Percentiles rank a stretch among this genome's conserved stretches.
These are phyloP conservation scores for Leguminivora glycinivorella DNA, from an alignment of 1,140 invertebrate species.

Conservation along the genomic window DNA sequence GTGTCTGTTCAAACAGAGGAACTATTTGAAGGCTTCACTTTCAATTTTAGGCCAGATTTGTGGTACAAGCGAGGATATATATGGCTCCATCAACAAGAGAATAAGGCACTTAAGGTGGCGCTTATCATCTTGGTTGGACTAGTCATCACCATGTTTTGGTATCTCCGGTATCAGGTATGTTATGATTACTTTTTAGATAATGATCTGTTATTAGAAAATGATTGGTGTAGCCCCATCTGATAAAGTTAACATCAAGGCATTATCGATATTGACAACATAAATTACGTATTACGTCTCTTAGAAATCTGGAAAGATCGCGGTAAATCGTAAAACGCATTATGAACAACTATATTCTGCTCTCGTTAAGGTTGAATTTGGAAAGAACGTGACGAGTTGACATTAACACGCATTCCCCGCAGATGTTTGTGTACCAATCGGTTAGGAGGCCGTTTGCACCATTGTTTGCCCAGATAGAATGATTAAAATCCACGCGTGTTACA, in stretches of 20 bases:
- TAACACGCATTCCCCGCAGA: background rate
- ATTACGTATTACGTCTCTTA: background rate
- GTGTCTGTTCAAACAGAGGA: slow-evolving; percentile 76
- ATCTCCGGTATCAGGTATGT: slow-evolving; percentile 80
- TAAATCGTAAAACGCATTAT: background rate
- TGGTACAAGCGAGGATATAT: slow-evolving; percentile 72
- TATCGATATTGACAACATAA: background rate
- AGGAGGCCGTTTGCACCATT: background rate
- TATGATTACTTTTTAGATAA: slow-evolving; percentile 19
- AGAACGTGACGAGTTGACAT: background rate
- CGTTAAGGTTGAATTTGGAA: background rate
- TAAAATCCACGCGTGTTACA: background rate
- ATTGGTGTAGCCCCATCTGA: background rate
- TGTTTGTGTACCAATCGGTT: slow-evolving; percentile 13
- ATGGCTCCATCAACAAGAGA: slow-evolving; percentile 85
- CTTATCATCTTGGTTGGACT: slow-evolving; percentile 83
- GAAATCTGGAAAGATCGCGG: background rate
- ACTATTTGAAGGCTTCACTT: slow-evolving; percentile 45
- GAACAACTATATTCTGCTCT: background rate
- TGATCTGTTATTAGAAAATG: slow-evolving; percentile 9
- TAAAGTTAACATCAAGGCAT: background rate
- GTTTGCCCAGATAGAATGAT: background rate
- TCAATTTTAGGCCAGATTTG: slow-evolving; percentile 59
- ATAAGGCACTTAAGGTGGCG: slow-evolving; percentile 83
- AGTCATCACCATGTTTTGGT: slow-evolving; percentile 86